Base-by-base conservation (phyloP, 2,888 invertebrate species). In the Glyphotaelius pellucidus region DNA sequence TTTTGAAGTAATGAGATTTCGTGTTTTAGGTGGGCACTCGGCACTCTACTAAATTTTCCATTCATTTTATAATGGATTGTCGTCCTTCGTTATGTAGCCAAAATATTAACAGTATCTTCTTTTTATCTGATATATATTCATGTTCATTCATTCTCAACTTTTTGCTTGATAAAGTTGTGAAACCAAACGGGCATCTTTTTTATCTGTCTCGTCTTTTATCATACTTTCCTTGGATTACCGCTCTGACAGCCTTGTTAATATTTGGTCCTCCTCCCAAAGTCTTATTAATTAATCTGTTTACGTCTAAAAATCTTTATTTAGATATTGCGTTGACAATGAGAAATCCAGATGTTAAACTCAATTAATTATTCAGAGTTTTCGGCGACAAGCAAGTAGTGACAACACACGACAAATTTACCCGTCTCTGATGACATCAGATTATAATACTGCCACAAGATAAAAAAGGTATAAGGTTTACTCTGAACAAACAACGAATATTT, bases 291-390 rank as follows among this genome's bases (percentile, higher is more conserved):
- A 67, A 67, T 67, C 25, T 67, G 67, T 67, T 67, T 67, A 67
- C 67, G 67, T 67, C 25, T 67, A 67, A 67, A 67, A 67, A 67
- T 67, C 67, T 67, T 25, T 83, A 83, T 83, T 83, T 83, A 25
- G 83, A 35, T 83, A 83, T 83, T 32, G 83, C 32, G 35, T 25
- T 83, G 32, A 32, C 83, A 38, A 83, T 15, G 83, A 83, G 83
- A 31, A 83, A 35, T 32, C 83, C 83, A 83, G 83, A 83, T 83
- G 83, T 32, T 83, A 25, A 32, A 35, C 32, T 35, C 38, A 32
- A 83, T 32, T 83, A 9, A 32, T 83, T 83, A 83, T 83, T n/a
- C 83, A 3, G 32, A 25, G 35, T 38, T 83, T 32, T 83, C 83
- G 15, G 83, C 83, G 35, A 15, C 83, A 35, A 83, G 83, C 25